Evolutionary conservation across 2,888 invertebrate species (phyloP).

Genomic region (Xylophagus ater): DNA sequence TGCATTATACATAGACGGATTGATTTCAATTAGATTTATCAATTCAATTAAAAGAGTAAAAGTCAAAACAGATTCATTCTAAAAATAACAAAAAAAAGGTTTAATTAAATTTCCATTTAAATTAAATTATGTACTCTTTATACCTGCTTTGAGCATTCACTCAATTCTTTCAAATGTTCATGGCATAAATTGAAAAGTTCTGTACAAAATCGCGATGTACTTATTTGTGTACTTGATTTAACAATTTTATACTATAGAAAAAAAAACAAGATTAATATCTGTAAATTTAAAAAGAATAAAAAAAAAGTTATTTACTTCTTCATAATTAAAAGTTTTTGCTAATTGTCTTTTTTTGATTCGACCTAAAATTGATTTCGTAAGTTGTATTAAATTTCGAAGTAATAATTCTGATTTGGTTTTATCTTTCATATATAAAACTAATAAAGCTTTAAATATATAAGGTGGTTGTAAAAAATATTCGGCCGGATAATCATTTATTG

Average conservation of each 20-base stretch:
- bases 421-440: conserved; percentile 20
- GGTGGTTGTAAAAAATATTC: conserved; percentile 36
- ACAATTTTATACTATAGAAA: conserved; percentile 10
- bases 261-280: not conserved
- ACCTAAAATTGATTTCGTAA: conserved; percentile 22
- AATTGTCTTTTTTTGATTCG: conserved; percentile 21
- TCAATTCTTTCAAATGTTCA: conserved; percentile 11
- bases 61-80: conserved; percentile 8
- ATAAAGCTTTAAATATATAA: conserved; percentile 25
- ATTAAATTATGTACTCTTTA: not conserved
- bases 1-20: conserved; percentile 6
- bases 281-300: not conserved
- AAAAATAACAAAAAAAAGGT: not conserved
- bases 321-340: conserved; percentile 14
- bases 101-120: not conserved
- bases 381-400: conserved; percentile 21
- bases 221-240: conserved; percentile 12
- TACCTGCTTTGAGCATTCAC: conserved; percentile 9
- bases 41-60: conserved; percentile 17
- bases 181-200: conserved; percentile 13
- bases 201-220: conserved; percentile 9
- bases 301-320: conserved; percentile 4
- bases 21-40: conserved; percentile 14
- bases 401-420: conserved; percentile 17
- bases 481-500: conserved; percentile 32